Base-by-base conservation (phyloP, 2,797 vertebrate genomes). In the Bryconaethiops microstoma region DNA sequence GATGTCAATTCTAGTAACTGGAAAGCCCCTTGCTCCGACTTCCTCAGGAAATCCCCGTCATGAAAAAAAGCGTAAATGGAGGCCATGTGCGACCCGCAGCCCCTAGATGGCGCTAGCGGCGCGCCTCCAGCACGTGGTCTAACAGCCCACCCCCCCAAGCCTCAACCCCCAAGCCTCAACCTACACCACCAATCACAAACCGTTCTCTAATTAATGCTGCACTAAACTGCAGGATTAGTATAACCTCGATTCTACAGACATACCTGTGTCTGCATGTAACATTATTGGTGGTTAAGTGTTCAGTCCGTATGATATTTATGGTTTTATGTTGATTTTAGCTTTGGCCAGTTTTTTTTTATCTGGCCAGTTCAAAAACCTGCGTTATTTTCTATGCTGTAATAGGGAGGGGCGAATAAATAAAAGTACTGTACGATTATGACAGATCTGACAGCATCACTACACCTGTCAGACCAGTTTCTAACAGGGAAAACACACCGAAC, bases 31-130 rank as follows among this genome's bases (percentile, higher is more conserved):
- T 90, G 83, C 77, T 91, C 81, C 80, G 88, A 92, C 94, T 95
- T 95, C 94, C 94, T 94, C 93, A 95, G 94, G 94, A 95, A 95
- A 95, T 94, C 94, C 94, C 94, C 94, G 89, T 84, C 86, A 86
- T 87, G 82, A 88, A 89, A 83, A 89, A 85, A 89, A 86, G 89
- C 88, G 86, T 85, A 74, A 74, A 84, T 78, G 74, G 72, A 83
- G 81, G 81, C 78, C 77, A 21, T 62, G 68, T 48, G 4, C 4
- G 8, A 9, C 7, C 1, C 7, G 16, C 0, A 3, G 1, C 86
- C 91, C 6, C 35, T 45, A 23, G 88, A 70, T 78, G 91, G 87
- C 89, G 90, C 87, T 76, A 29, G 19, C 52, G 52, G 48, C 54
- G 35, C 16, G 16, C 52, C 7, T 29, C 8, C 64, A 5, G 23